Base-by-base conservation (phyloP, 2,113 vertebrate species). In the Oreochromis aureus region DNA sequence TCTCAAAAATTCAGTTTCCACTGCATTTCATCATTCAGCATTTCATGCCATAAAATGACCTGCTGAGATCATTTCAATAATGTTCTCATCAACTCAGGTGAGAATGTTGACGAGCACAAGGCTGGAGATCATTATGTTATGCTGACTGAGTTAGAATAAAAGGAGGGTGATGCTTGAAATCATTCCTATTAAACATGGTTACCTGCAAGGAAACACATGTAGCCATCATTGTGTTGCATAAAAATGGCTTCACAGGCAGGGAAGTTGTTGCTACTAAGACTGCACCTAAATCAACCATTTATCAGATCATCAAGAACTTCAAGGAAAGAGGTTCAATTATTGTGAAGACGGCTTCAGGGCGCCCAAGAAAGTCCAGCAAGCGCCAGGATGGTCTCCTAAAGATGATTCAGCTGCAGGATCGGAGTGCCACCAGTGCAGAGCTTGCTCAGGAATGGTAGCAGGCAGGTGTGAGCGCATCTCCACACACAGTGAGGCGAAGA, bases 1-100 rank as follows among this genome's bases (percentile, higher is more conserved):
- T 34, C 0, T 2, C 59, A 32, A 9, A 0, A 63, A 63, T 61
- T 61, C 30, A n/a, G n/a, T n/a, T n/a, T n/a, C n/a, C 34, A 61
- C 30, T 61, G 58, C 58, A 61, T 0, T 61, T 16, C 30, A 19
- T 61, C 27, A n/a, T n/a, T n/a, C n/a, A n/a, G 5, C 58, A n/a
- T n/a, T n/a, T n/a, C n/a, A n/a, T 32, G 27, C 58, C 27, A 32
- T 5, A 61, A 61, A 61, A 61, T 27, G 8, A 61, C 27, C 58
- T 1, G 32, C 58, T 6, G 27, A 61, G 30, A 10, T 61, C 30
- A 19, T 61, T 61, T 61, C 58, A 61, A 61, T 19, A 61, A 61
- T 61, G 9, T 19, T 34, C 58, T 34, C 34, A 30, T 61, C 34
- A 61, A 61, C 58, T 61, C 58, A 61, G 34, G 0, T 61, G 34